Evolutionary conservation across 2,113 vertebrate species (phyloP), one percentile per base, ranked within the genome.

Genomic region (Abramis brama): DNA sequence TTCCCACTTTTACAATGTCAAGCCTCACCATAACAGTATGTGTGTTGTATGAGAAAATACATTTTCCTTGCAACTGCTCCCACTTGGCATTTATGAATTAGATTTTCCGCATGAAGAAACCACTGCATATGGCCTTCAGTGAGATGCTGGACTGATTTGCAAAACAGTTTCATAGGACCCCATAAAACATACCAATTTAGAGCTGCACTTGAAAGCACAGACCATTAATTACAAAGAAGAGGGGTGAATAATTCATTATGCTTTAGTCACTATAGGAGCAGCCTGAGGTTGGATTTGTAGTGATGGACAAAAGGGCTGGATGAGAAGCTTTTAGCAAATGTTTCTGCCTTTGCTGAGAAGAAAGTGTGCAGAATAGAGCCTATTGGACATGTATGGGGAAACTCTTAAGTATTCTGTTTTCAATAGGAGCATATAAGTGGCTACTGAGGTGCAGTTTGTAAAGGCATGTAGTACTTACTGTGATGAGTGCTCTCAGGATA

Each of bases 191-290:
- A 55, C 17, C 39, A 21, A 80, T 64, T 80, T 80, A 25, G 59
- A 27, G 25, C n/a, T 33, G 64, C 80, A 70, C 80, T 55, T 70
- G 45, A 66, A 50, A 82, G 80, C 80, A 70, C 45, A 68, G 47
- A 52, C 80, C 64, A 82, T 82, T 70, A 82, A 70, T 82, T 70
- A 82, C 45, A 55, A 70, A 82, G 27, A 82, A 70, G 43, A 52
- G 17, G 6, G 19, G 64, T 66, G 25, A 82, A 70, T 52, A 70
- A 55, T 55, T 70, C 10, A 70, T 82, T 70, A 36, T 70, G 23
- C 45, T 55, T 66, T n/a, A 47, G 45, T 36, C 80, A 70, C 62
- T 82, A 33, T 19, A 60, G 17, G 9, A 79, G 45, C 60, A 55
- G 64, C n/a, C 36, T 52, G 64, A 70, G 47, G 27, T 36, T 70